Conservation (phyloP, 2,113 vertebrate genomes). For the Synodontis membranacea region DNA sequence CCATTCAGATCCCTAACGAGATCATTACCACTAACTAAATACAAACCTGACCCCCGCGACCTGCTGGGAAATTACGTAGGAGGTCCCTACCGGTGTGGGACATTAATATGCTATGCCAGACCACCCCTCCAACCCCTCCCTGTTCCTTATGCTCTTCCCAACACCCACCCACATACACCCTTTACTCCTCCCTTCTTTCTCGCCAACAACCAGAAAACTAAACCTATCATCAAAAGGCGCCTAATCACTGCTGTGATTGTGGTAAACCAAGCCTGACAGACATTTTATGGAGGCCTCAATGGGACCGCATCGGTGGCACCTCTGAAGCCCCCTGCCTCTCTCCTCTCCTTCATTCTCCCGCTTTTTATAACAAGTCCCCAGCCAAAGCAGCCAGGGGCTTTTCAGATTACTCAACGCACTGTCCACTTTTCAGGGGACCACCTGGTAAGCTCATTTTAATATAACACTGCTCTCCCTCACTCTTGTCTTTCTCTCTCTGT, state of each 20-base stretch:
- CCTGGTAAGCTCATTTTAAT: conserved; percentile 83
- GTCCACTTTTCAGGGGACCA: conserved; percentile 83
- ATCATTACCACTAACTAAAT: conserved; percentile 91
- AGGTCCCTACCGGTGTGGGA: conserved; percentile 72
- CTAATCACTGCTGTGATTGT: conserved; percentile 84
- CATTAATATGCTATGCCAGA: conserved; percentile 74
- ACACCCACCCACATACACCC: conserved; percentile 50
- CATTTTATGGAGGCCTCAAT: conserved; percentile 79
- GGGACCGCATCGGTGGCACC: conserved; percentile 73
- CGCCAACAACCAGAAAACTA: conserved; percentile 81
- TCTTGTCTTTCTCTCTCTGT: conserved; percentile 64
- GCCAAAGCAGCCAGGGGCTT: conserved; percentile 75
- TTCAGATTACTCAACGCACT: conserved; percentile 82
- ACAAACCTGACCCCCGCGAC: conserved; percentile 82
- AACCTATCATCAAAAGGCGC: conserved; percentile 82
- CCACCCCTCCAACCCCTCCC: conserved; percentile 61
- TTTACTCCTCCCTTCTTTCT: conserved; percentile 72
- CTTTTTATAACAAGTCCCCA: conserved; percentile 70
- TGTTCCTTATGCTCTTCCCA: conserved; percentile 41
- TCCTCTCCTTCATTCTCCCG: conserved; percentile 51
- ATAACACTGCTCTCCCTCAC: conserved; percentile 64
- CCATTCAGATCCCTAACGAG: conserved; percentile 86
- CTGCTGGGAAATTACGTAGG: conserved; percentile 81
- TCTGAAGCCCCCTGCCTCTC: conserved; percentile 58
- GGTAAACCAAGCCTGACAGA: conserved; percentile 84